These are phyloP conservation scores for Myocastor coypus DNA, from an alignment of 2,113 vertebrate genomes.

Conservation along the genomic window DNA sequence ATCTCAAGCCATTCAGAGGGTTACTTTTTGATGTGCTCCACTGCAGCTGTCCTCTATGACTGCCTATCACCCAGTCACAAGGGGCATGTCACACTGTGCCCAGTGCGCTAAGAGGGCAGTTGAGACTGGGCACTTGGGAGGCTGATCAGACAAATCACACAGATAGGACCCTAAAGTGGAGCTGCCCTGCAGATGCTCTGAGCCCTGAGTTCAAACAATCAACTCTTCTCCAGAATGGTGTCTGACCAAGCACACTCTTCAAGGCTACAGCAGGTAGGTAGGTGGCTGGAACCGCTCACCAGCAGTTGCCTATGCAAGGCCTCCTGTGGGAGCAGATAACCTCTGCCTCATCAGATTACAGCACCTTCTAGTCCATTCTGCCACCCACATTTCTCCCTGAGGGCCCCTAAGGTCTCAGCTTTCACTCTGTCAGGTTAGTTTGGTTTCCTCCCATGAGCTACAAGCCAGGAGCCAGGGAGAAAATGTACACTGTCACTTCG, in stretches of 20 bases:
- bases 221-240: not conserved
- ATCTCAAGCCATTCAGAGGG: not conserved
- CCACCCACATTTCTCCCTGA: not conserved
- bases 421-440: not conserved
- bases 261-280: not conserved
- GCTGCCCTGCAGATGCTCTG: not conserved
- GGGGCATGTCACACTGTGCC: not conserved
- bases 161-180: too few relatives aligned
- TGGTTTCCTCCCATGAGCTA: not conserved
- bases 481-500: not conserved
- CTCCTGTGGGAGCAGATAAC: not conserved
- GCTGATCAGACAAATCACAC: too few relatives aligned
- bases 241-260: not conserved
- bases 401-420: not conserved
- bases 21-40: not conserved
- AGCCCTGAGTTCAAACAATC: too few relatives aligned
- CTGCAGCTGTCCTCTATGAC: not conserved
- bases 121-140: too few relatives aligned
- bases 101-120: too few relatives aligned
- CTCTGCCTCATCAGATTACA: not conserved
- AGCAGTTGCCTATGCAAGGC: not conserved
- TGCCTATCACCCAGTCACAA: not conserved
- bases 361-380: not conserved
- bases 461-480: not conserved
- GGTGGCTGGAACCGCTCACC: not conserved